Conservation (phyloP, 2,888 invertebrate species). For the Hypercompe scribonia region DNA sequence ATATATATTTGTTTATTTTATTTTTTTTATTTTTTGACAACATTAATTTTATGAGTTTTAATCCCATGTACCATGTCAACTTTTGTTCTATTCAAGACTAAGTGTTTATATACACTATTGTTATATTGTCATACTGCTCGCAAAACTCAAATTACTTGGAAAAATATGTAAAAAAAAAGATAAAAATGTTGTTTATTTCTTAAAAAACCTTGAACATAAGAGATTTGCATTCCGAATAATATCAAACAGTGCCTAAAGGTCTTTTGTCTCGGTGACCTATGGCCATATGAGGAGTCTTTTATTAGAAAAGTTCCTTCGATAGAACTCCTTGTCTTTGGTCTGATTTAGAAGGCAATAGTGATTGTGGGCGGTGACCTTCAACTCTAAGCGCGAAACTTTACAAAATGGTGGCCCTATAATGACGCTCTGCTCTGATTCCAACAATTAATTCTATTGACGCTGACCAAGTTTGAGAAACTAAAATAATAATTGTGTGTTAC, state of each 20-base stretch:
- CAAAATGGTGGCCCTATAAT: constrained; percentile 31
- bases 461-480: too few species aligned
- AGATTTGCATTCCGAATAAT: background rate
- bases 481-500: too few species aligned
- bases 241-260: background rate
- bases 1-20: too few species aligned
- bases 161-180: background rate
- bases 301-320: background rate
- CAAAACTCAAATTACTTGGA: background rate
- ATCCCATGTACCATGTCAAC: background rate
- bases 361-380: constrained; percentile 39
- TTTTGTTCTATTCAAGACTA: background rate
- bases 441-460: background rate
- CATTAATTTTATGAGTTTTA: too few species aligned
- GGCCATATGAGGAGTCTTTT: background rate
- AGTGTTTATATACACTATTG: background rate
- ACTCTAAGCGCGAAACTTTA: constrained; percentile 32
- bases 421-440: constrained; percentile 16
- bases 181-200: background rate
- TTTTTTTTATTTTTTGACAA: too few species aligned
- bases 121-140: background rate
- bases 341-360: constrained; percentile 22
- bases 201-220: background rate
- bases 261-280: background rate
- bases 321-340: background rate